These are phyloP conservation scores for Platycheirus albimanus DNA, from an alignment of 2,888 invertebrate species.

Conservation along the genomic window DNA sequence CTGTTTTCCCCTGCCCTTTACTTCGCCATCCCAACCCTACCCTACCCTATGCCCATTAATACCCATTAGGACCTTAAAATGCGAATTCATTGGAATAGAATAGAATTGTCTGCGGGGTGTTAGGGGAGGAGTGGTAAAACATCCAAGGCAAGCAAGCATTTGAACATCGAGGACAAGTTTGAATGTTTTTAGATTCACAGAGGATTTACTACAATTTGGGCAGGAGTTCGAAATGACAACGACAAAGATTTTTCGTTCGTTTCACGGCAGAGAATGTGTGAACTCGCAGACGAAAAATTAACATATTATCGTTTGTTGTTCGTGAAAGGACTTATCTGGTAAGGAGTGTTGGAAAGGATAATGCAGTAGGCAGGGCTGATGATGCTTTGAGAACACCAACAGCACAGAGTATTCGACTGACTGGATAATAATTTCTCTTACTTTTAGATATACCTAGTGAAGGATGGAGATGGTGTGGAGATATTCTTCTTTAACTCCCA, in stretches of 20 bases:
- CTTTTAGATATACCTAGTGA: neutral
- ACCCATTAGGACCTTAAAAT: conserved; percentile 47
- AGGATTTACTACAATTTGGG: conserved; percentile 42
- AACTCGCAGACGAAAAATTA: conserved; percentile 47
- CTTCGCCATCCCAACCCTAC: neutral
- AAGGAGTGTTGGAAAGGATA: conserved; percentile 18
- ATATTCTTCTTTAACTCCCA: conserved; percentile 2
- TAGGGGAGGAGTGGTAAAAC: neutral
- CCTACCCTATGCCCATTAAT: conserved; percentile 8
- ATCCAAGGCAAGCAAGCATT: neutral
- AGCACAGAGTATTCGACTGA: neutral
- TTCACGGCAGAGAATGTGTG: conserved; percentile 11
- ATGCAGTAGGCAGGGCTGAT: conserved; percentile 39
- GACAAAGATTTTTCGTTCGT: conserved; percentile 9
- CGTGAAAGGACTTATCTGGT: conserved; percentile 1
- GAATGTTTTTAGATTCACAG: conserved; percentile 24
- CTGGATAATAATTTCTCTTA: conserved; percentile 25
- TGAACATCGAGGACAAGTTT: neutral
- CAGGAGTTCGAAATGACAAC: conserved; percentile 29
- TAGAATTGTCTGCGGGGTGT: conserved; percentile 11
- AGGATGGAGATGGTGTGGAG: neutral
- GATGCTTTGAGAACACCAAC: conserved; percentile 7
- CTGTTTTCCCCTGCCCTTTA: neutral
- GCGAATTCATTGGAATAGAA: conserved; percentile 46
- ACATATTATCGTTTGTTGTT: conserved; percentile 63